A percentile compares a stretch with the other conserved stretches of the same genome.
These are phyloP conservation scores for Hemitrygon akajei DNA, from an alignment of 2,797 vertebrate genomes.

Conservation along the genomic window DNA sequence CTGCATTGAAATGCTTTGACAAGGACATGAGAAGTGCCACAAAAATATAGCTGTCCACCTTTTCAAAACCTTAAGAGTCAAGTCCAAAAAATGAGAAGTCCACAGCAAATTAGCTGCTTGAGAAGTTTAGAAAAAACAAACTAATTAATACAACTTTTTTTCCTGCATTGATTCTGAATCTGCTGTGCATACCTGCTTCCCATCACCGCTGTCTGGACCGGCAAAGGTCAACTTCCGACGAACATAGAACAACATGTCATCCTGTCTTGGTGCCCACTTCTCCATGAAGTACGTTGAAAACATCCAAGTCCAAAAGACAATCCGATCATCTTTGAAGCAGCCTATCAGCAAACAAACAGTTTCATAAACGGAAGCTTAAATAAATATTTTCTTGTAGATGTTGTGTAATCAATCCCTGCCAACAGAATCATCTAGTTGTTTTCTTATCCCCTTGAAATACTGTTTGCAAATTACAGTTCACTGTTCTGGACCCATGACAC, in stretches of 20 bases:
- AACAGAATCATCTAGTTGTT: background rate
- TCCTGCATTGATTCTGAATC: background rate
- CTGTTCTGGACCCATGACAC: background rate
- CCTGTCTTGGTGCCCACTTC: constrained; percentile 80
- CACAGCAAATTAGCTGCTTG: background rate
- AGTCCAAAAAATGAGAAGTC: background rate
- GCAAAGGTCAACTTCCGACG: constrained; percentile 73
- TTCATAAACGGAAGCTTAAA: background rate
- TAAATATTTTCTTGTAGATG: background rate
- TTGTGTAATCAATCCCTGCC: background rate
- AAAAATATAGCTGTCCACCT: too few relatives aligned
- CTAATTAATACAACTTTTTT: background rate
- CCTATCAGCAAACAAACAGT: constrained; percentile 55
- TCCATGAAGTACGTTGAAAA: constrained; percentile 98
- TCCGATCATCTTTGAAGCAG: constrained; percentile 91
- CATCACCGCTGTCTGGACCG: constrained; percentile 59
- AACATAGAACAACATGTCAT: constrained; percentile 96
- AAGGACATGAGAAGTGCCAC: too few relatives aligned
- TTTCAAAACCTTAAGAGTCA: background rate
- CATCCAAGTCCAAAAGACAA: constrained; percentile 99
- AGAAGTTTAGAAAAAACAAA: background rate
- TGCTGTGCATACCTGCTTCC: constrained; percentile 67
- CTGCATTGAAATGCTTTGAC: too few relatives aligned
- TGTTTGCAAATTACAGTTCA: background rate
- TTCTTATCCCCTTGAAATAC: background rate